A percentile compares a stretch with the other conserved stretches of the same genome.
Evolutionary conservation across 2,113 vertebrate species (phyloP).

Genomic region (Neogale vison): DNA sequence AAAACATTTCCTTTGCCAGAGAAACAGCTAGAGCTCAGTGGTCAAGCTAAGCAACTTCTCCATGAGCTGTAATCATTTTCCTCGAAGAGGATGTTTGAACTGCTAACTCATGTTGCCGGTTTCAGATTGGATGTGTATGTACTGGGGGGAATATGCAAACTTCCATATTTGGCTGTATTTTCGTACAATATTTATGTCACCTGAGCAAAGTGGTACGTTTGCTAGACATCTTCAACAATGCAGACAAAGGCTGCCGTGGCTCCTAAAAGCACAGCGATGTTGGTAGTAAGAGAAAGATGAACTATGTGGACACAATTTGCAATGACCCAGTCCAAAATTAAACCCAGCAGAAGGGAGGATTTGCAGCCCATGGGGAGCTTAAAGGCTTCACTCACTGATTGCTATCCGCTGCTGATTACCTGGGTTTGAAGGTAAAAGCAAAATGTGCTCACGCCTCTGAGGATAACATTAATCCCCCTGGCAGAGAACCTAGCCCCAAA

Average conservation of each 20-base stretch:
- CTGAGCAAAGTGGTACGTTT: conserved; percentile 45
- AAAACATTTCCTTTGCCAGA: conserved; percentile 78
- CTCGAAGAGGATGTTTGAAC: conserved; percentile 52
- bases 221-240: conserved; percentile 48
- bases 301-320: not conserved
- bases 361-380: not conserved
- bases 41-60: conserved; percentile 42
- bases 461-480: conserved; percentile 62
- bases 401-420: conserved; percentile 43
- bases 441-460: conserved; percentile 67
- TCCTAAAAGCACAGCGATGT: not conserved
- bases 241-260: conserved; percentile 3
- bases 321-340: not conserved
- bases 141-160: not conserved
- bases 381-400: not conserved
- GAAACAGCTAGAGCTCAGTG: conserved; percentile 63
- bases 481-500: conserved; percentile 75
- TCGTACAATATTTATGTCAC: conserved; percentile 48
- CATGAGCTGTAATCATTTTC: conserved; percentile 39
- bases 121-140: conserved; percentile 14
- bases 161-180: conserved; percentile 68
- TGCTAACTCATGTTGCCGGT: conserved; percentile 54
- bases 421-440: conserved; percentile 64
- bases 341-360: not conserved
- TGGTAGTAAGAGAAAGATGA: not conserved